Evolutionary conservation across 2,797 vertebrate species (phyloP).

Genomic region (Clarias fuscus): DNA sequence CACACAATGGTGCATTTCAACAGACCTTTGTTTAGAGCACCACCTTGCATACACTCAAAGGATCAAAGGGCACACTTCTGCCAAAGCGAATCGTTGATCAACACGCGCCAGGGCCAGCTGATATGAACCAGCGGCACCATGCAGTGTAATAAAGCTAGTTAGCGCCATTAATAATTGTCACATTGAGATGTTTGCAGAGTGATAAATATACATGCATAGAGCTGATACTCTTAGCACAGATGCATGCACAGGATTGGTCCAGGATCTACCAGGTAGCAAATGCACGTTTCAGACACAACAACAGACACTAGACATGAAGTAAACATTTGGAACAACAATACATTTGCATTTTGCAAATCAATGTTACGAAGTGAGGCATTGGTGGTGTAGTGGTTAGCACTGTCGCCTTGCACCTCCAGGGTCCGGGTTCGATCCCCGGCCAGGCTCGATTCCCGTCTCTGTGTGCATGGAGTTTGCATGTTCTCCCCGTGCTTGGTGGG

Average conservation of each 20-base stretch:
- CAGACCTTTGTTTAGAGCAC: conserved; percentile 32
- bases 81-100: conserved; percentile 33
- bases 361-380: not conserved
- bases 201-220: not conserved
- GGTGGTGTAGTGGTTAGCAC: too few relatives aligned
- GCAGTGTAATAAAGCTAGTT: not conserved
- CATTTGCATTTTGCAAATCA: not conserved
- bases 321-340: not conserved
- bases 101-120: conserved; percentile 1
- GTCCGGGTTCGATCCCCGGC: too few relatives aligned
- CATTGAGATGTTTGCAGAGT: not conserved
- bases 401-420: too few relatives aligned
- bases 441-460: too few relatives aligned
- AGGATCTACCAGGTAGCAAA: too few relatives aligned
- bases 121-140: not conserved
- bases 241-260: not conserved
- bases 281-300: not conserved
- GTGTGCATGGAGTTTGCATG: too few relatives aligned
- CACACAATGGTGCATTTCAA: conserved; percentile 18
- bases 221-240: not conserved
- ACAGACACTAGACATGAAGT: not conserved
- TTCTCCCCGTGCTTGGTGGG: too few relatives aligned
- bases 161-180: not conserved
- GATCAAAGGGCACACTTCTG: conserved; percentile 35
- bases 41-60: conserved; percentile 19